Base-by-base conservation (phyloP, 2,888 invertebrate genomes). In the Cecidostiba fungosa region DNA sequence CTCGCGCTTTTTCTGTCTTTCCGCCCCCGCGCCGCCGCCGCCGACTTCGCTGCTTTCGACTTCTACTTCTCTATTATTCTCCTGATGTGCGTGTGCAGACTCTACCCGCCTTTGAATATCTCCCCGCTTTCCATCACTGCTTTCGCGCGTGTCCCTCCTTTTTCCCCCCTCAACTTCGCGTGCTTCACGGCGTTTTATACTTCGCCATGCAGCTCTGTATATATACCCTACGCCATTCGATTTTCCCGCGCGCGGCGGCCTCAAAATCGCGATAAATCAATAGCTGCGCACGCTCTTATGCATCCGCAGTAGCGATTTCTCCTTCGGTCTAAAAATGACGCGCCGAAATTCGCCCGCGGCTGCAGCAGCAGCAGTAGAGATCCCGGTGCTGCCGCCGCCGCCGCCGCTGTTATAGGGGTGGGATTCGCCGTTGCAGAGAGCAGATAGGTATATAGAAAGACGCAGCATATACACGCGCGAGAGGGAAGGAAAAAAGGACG, bases 401-500 rank as follows among this genome's bases (percentile, higher is more conserved):
- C 32, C 32, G 10, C 12, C 8, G 1, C 43, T 43, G 32, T 3
- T 32, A 3, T 32, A 32, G 32, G 32, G 32, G 2, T 6, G 36
- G 36, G 36, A 36, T 36, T 36, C 36, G 6, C 36, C 36, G 36
- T 36, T 36, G 36, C 36, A 12, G 47, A 16, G 47, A 0, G 47
- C 4, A 3, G 16, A 47, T 16, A 16, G 0, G 1, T 19, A 19
- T 16, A 47, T 50, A 19, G 50, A 50, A 50, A 50, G 50, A n/a
- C n/a, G 54, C 54, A n/a, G 54, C 19, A 50, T 50, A 16, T 50
- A 77, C 26, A 39, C 3, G 14, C 6, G 59, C 50, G 14, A 19
- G 26, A 77, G 62, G 23, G 23, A 77, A 39, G 29, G 78, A 47
- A 32, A 78, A 47, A 84, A 88, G 87, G 86, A 89, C 88, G 88